phyloP scores from a whole-genome alignment of 1,140 invertebrate genomes.

The Potamilus streckersoni region DNA sequence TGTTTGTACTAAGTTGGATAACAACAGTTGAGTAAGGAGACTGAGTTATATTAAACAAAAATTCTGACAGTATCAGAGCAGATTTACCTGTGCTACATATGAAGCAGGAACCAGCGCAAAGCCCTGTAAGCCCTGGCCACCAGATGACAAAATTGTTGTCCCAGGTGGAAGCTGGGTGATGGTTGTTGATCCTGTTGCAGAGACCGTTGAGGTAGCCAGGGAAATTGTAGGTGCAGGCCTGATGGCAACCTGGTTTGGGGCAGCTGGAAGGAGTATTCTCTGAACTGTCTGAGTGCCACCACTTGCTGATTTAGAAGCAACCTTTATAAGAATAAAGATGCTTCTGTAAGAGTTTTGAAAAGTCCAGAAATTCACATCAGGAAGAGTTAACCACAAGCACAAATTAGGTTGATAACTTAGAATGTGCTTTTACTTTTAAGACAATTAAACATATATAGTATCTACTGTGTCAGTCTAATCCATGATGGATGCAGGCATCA shows the following conservation, averaged over 20 bases:
- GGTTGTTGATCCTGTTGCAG: slow-evolving; percentile 50
- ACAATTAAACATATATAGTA: too few species aligned
- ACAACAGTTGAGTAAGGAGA: too few species aligned
- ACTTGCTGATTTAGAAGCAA: too few species aligned
- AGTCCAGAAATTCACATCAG: slow-evolving; percentile 1
- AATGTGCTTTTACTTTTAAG: too few species aligned
- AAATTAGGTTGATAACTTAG: slow-evolving; percentile 1
- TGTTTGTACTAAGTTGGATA: too few species aligned
- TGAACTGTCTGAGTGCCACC: slow-evolving; percentile 42
- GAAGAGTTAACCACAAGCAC: background rate
- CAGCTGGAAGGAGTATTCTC: slow-evolving; percentile 60
- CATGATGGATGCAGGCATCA: too few species aligned
- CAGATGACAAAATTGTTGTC: slow-evolving; percentile 71
- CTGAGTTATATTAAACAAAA: slow-evolving; percentile 18
- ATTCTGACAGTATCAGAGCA: background rate
- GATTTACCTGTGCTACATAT: slow-evolving; percentile 71
- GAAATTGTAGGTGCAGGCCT: slow-evolving; percentile 37
- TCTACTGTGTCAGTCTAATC: too few species aligned
- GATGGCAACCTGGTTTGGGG: slow-evolving; percentile 43
- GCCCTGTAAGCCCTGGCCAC: slow-evolving; percentile 63
- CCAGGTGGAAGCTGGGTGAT: slow-evolving; percentile 32
- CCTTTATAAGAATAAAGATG: too few species aligned
- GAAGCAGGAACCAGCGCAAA: slow-evolving; percentile 75
- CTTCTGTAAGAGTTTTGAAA: too few species aligned
- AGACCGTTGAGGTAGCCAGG: slow-evolving; percentile 23